Conservation (phyloP, 2,113 vertebrate species). For the Procapra przewalskii region DNA sequence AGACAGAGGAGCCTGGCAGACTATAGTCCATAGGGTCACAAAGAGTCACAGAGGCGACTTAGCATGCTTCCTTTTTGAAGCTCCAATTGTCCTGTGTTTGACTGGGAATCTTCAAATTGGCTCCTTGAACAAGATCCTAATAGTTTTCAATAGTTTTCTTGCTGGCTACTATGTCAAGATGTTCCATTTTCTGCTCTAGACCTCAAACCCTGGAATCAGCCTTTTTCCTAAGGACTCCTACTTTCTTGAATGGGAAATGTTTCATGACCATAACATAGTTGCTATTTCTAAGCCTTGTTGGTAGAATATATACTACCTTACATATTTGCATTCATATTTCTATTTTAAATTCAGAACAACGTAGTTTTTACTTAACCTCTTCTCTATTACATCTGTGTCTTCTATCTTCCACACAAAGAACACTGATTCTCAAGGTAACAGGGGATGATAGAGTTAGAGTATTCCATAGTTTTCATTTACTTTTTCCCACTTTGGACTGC, state of each 20-base stretch:
- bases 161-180: neutral
- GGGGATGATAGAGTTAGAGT: neutral
- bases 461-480: neutral
- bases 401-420: neutral
- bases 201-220: neutral
- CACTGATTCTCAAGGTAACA: neutral
- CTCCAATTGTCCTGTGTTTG: neutral
- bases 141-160: neutral
- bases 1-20: neutral
- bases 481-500: neutral
- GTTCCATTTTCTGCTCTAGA: neutral
- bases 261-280: neutral
- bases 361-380: neutral
- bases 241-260: neutral
- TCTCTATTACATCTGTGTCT: neutral
- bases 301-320: neutral
- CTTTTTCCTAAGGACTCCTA: neutral
- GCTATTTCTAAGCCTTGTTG: neutral
- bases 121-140: neutral
- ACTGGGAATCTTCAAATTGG: neutral
- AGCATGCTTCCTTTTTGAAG: neutral
- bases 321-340: neutral
- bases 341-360: neutral
- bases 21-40: neutral
- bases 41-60: neutral